These are phyloP conservation scores for Gallirallus australis DNA, from an alignment of 2,797 vertebrate species.

Conservation along the genomic window DNA sequence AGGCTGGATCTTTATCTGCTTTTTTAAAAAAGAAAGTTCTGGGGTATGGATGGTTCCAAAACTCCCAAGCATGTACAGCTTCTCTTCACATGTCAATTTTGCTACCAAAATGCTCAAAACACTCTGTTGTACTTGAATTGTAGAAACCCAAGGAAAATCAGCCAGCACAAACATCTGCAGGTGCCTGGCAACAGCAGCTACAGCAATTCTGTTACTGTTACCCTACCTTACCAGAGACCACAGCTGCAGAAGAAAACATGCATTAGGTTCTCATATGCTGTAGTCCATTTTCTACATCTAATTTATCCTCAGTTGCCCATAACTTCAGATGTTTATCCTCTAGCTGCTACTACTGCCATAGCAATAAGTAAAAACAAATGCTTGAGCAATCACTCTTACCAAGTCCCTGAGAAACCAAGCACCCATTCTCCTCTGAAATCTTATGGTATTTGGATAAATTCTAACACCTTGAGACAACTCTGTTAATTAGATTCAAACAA, in stretches of 20 bases:
- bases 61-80: background rate
- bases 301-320: background rate
- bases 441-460: background rate
- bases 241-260: background rate
- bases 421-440: background rate
- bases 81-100: rapidly evolving
- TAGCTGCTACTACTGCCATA: background rate
- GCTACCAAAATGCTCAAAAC: background rate
- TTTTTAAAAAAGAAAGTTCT: background rate
- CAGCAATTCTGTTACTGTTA: background rate
- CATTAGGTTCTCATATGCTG: background rate
- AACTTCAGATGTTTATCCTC: background rate
- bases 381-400: background rate
- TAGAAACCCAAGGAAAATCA: background rate
- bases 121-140: background rate
- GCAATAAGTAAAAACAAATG: background rate
- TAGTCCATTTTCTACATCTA: background rate
- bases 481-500: background rate
- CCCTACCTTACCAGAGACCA: background rate
- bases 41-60: background rate
- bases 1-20: background rate
- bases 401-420: background rate
- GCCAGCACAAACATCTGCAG: background rate
- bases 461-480: background rate
- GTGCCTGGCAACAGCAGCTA: background rate